These are phyloP conservation scores for Dolichallabes microphthalmus DNA, from an alignment of 2,113 vertebrate genomes.

Conservation along the genomic window DNA sequence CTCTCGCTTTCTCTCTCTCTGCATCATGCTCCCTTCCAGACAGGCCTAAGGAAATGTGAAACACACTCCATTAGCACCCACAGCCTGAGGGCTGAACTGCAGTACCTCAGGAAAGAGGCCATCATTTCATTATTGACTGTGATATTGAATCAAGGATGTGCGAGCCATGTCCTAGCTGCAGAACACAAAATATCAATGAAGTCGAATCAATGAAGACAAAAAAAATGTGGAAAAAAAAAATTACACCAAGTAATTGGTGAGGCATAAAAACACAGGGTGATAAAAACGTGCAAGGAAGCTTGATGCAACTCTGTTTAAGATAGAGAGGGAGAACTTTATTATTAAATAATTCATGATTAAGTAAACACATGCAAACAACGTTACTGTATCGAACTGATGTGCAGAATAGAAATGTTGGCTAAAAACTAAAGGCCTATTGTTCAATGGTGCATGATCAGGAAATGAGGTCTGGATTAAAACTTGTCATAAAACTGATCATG, in stretches of 20 bases:
- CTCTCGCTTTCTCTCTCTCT: neutral
- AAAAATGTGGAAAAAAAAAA: neutral
- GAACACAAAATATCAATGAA: conserved; percentile 1
- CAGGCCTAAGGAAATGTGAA: conserved; percentile 25
- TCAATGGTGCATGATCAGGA: neutral
- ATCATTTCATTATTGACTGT: conserved; percentile 33
- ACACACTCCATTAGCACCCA: conserved; percentile 25
- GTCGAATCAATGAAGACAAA: neutral
- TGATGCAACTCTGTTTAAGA: neutral
- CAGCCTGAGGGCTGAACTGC: conserved; percentile 21
- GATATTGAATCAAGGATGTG: conserved; percentile 31
- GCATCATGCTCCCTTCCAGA: neutral
- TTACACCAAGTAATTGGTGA: neutral
- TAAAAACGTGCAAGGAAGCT: neutral
- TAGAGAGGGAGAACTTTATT: too few species aligned
- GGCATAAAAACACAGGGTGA: too few species aligned
- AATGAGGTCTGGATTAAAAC: neutral
- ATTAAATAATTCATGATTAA: too few species aligned
- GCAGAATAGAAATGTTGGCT: neutral
- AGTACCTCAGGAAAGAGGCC: conserved; percentile 16
- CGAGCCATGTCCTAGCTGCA: conserved; percentile 19
- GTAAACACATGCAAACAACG: too few species aligned
- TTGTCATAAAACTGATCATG: neutral
- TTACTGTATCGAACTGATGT: neutral
- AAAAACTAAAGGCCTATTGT: neutral